phyloP scores from a whole-genome alignment of 2,113 vertebrate species.

The Octodon degus region DNA sequence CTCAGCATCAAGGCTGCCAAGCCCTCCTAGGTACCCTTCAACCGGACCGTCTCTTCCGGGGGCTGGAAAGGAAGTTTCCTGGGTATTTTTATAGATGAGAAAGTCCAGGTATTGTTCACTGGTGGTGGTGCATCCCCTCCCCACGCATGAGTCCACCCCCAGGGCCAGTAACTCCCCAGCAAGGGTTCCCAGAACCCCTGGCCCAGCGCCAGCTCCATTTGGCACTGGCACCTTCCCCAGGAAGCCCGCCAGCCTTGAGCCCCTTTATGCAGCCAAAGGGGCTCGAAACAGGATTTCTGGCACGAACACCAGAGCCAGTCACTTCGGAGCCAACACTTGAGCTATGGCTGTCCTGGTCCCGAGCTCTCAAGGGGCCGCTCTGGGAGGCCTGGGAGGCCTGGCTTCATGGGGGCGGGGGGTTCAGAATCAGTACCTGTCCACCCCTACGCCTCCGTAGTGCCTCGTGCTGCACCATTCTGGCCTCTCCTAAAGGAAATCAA shows the following conservation, averaged over 20 bases:
- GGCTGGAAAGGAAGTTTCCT: conserved; percentile 56
- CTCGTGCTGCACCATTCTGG: not conserved
- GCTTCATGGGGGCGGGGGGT: not conserved
- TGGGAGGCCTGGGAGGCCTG: not conserved
- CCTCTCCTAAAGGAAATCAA: not conserved
- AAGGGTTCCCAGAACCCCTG: conserved; percentile 57
- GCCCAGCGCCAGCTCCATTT: not conserved
- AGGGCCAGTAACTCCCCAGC: not conserved
- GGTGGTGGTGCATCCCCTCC: not conserved
- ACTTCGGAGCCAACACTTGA: not conserved
- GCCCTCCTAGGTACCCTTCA: conserved; percentile 45
- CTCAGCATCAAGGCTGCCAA: conserved; percentile 36
- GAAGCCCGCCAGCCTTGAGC: conserved; percentile 8
- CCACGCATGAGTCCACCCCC: not conserved
- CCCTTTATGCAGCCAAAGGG: not conserved
- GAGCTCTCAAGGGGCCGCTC: not conserved
- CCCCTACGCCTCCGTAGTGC: not conserved
- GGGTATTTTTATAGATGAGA: conserved; percentile 59
- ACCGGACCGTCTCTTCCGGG: not conserved
- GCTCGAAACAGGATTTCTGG: not conserved
- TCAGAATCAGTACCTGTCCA: not conserved
- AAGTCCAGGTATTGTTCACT: conserved; percentile 57
- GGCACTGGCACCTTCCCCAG: conserved; percentile 23
- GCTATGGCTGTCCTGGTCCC: too few relatives aligned
- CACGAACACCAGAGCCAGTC: not conserved